Evolutionary conservation across 2,888 invertebrate species (phyloP).

Genomic region (Lamellibrachia satsuma): DNA sequence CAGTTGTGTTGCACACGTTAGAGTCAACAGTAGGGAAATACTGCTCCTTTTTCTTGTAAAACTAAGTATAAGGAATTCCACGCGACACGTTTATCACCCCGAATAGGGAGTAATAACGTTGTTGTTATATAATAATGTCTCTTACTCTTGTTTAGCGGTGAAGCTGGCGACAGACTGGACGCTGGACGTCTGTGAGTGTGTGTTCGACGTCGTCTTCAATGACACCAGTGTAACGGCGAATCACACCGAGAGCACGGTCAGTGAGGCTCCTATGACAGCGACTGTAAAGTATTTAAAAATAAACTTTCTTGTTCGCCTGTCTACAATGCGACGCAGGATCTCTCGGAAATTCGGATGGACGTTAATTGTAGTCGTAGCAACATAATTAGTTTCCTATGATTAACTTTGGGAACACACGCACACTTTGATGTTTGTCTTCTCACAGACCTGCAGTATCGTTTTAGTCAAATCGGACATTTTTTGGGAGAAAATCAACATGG

Average conservation of each 20-base stretch:
- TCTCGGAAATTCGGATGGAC: no score
- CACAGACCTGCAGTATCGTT: no score
- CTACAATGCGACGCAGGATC: no score
- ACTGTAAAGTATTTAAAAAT: neutral
- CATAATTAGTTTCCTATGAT: no score
- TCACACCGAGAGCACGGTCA: neutral
- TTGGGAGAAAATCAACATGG: no score
- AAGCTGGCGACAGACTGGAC: neutral
- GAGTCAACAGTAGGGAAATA: neutral
- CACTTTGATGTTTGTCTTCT: no score
- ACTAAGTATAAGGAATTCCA: neutral
- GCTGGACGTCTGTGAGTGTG: neutral
- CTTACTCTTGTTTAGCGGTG: neutral
- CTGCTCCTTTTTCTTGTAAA: neutral
- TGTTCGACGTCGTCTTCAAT: neutral
- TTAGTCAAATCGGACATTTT: no score
- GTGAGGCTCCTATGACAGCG: neutral
- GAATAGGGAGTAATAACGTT: neutral
- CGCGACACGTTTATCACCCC: neutral
- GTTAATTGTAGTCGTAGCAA: no score
- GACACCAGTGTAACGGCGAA: neutral
- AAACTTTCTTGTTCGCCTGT: no score
- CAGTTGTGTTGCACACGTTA: neutral
- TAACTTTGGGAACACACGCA: no score
- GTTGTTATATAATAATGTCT: neutral